Percentiles rank a stretch among this genome's conserved stretches.
These are phyloP conservation scores for Maccullochella peelii DNA, from an alignment of 2,113 vertebrate species.

Conservation along the genomic window DNA sequence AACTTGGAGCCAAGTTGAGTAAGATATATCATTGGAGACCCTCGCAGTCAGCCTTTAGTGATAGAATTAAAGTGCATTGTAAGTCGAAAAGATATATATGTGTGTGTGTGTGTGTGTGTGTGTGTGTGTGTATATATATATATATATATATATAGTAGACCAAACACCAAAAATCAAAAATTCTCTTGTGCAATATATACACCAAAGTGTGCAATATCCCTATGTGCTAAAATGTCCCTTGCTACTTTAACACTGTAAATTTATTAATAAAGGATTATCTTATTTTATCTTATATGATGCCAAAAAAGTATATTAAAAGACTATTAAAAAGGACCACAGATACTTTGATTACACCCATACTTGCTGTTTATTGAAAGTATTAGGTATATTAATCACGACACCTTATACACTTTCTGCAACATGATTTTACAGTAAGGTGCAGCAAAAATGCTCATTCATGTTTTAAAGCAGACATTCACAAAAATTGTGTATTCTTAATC, in stretches of 20 bases:
- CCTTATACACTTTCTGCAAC: not conserved
- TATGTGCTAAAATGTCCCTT: too few relatives aligned
- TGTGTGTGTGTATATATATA: too few relatives aligned
- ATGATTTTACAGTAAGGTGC: not conserved
- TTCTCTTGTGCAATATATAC: too few relatives aligned
- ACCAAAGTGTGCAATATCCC: too few relatives aligned
- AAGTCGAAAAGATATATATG: not conserved
- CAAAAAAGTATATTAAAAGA: not conserved
- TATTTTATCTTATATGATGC: too few relatives aligned
- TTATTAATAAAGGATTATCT: too few relatives aligned
- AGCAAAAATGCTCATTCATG: not conserved
- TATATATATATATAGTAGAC: too few relatives aligned
- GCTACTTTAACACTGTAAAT: too few relatives aligned
- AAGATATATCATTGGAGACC: not conserved
- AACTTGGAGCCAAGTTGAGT: not conserved
- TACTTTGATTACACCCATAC: not conserved
- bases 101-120: too few relatives aligned
- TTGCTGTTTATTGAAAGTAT: not conserved
- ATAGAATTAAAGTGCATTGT: not conserved
- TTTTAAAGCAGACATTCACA: not conserved
- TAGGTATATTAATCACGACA: not conserved
- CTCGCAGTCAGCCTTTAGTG: not conserved
- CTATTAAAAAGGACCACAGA: not conserved
- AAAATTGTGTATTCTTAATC: too few relatives aligned
- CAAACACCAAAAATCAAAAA: too few relatives aligned